Evolutionary conservation across 2,888 invertebrate genomes (phyloP), one percentile per base, ranked within the genome.

Genomic region (Pseudanteris insignis): DNA sequence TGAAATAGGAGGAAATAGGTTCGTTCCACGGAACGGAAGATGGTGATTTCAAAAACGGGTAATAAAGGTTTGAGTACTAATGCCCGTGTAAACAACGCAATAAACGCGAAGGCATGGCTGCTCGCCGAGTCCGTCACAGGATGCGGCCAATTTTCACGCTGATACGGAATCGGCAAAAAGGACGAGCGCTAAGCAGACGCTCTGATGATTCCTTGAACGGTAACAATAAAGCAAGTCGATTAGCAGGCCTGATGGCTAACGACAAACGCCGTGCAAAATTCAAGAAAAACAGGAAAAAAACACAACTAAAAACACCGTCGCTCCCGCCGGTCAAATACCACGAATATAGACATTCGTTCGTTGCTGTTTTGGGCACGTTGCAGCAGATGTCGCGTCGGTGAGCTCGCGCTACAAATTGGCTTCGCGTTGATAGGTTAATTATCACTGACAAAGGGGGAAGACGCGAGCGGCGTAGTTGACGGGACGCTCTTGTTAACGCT

Each of bases 71-170:
- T 59, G 29, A 51, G 41, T 11, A 51, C 37, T 40, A 50, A 24
- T 36, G 43, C 4, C 9, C 36, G 40, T 50, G 40, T 55, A 55
- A 59, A 46, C 50, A 59, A 53, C 48, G 54, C 25, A 59, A 63
- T 59, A 54, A 63, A 59, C 40, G 55, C 37, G 15, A 33, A 25
- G 55, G 59, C 55, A 55, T 63, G n/a, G 54, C 54, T 55, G 55
- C 55, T 50, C 46, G 41, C 28, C 41, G 58, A 54, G 41, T 59
- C 25, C 24, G 25, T 50, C 40, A 30, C 69, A 66, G 69, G 65
- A 70, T 65, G 63, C 64, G 47, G 64, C 61, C 66, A 66, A 70
- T 70, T 66, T 68, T 69, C 63, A 64, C 68, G 62, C 65, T 60
- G 62, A 61, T 63, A 46, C 57, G 63, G 55, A 54, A 57, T 63